Conservation (phyloP, 2,888 invertebrate species). For the Tuta absoluta region DNA sequence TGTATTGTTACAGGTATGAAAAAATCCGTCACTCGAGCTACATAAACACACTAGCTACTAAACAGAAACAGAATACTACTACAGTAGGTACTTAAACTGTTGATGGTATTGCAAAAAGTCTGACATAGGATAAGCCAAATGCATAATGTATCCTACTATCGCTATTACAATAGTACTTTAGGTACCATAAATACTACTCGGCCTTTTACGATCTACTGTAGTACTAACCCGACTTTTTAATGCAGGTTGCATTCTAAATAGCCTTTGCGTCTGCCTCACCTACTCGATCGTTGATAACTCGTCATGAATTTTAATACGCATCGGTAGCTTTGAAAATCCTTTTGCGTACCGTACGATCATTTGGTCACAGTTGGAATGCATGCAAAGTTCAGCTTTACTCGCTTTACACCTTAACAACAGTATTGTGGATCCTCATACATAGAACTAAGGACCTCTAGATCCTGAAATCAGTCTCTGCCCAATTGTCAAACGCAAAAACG, state of each 20-base stretch:
- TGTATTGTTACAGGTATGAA: not conserved
- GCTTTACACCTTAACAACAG: no score
- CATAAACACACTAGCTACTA: no score
- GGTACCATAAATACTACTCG: not conserved
- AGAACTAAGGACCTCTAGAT: no score
- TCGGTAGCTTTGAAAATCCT: not conserved
- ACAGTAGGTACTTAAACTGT: no score
- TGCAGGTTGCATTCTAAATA: conserved; percentile 2
- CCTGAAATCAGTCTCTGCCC: no score
- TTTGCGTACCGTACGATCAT: not conserved
- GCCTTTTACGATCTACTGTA: not conserved
- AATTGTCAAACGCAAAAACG: no score
- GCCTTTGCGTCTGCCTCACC: not conserved
- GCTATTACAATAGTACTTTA: no score
- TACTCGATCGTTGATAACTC: not conserved
- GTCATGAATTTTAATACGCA: not conserved
- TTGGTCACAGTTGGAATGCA: not conserved
- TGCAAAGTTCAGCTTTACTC: not conserved
- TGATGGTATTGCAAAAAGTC: no score
- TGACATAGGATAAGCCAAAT: no score
- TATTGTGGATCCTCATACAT: no score
- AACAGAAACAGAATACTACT: no score
- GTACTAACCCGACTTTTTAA: not conserved
- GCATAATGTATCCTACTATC: no score
- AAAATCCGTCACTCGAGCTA: not conserved